Evolutionary conservation across 2,113 vertebrate species (phyloP), one percentile per base, ranked within the genome.

Genomic region (Thalassarche chlororhynchos): DNA sequence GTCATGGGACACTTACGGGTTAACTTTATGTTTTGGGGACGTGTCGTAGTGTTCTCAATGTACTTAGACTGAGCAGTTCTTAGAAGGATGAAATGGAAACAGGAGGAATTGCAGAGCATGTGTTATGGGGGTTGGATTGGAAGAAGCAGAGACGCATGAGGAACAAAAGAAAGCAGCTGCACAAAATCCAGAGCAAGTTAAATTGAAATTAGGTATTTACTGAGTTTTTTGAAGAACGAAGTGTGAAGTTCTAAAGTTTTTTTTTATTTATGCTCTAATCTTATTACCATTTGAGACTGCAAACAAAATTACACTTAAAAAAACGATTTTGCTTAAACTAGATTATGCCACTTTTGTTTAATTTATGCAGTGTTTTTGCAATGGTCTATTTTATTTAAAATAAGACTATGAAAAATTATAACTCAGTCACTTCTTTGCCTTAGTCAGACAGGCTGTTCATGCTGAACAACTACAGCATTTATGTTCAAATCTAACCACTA

Each of bases 31-130:
- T 72, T 92, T 87, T 96, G 54, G 71, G 76, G 94, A 97, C 25
- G 12, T 97, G 93, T 88, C 2, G 9, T 40, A 94, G 72, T 91
- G 96, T 97, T 98, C 97, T 95, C 93, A 77, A 66, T 88, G 91
- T 93, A 97, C 95, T 96, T 81, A 19, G 71, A 61, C 92, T 87
- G 95, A 97, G 89, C 40, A 88, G 51, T 92, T 96, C 94, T 95
- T 76, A 96, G 93, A 96, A 97, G 93, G 87, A 75, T 96, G 95
- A 90, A 97, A 93, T 68, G 91, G 95, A 97, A 97, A 97, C 9
- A 68, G 76, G 40, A 97, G 82, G 89, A 92, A 94, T 92, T 84
- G 65, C 46, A 66, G 76, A 95, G 76, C 84, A 91, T 84, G 93
- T 62, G 32, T 83, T 71, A 62, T 55, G 93, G 75, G 95, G 89